Conservation (phyloP, 2,797 vertebrate species). For the Epinephelus malabaricus region DNA sequence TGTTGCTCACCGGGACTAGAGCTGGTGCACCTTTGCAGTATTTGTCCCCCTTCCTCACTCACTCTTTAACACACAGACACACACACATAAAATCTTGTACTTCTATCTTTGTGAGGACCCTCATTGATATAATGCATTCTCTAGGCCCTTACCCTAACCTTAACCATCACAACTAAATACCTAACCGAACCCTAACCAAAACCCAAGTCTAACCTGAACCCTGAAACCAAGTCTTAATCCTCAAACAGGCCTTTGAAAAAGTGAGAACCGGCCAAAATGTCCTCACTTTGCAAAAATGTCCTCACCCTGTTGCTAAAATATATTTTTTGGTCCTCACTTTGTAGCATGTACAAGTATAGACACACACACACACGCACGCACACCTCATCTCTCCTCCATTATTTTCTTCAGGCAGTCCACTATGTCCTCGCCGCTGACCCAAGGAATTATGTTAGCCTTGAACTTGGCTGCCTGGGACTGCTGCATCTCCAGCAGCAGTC, state of each 20-base stretch:
- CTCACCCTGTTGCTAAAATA: too few relatives aligned
- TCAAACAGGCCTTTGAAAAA: too few relatives aligned
- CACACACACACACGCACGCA: background rate
- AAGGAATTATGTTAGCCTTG: constrained; percentile 89
- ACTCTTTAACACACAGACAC: background rate
- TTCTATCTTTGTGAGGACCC: too few relatives aligned
- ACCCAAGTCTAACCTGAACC: too few relatives aligned
- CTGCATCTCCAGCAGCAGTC: constrained; percentile 86
- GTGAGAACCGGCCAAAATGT: too few relatives aligned
- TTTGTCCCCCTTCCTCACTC: background rate
- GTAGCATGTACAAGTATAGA: background rate
- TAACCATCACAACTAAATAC: too few relatives aligned
- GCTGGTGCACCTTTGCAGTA: constrained; percentile 10
- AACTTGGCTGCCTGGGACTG: constrained; percentile 80
- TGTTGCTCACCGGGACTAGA: constrained; percentile 13
- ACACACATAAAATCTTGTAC: background rate
- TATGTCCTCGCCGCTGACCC: constrained; percentile 90
- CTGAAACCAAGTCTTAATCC: too few relatives aligned
- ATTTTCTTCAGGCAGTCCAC: constrained; percentile 88
- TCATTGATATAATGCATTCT: too few relatives aligned
- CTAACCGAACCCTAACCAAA: too few relatives aligned
- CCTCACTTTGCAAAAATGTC: too few relatives aligned
- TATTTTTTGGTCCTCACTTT: too few relatives aligned
- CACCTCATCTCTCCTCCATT: constrained; percentile 79
- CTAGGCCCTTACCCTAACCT: too few relatives aligned